Evolutionary conservation across 2,888 invertebrate species (phyloP).

Genomic region (Drosophila demipolita): DNA sequence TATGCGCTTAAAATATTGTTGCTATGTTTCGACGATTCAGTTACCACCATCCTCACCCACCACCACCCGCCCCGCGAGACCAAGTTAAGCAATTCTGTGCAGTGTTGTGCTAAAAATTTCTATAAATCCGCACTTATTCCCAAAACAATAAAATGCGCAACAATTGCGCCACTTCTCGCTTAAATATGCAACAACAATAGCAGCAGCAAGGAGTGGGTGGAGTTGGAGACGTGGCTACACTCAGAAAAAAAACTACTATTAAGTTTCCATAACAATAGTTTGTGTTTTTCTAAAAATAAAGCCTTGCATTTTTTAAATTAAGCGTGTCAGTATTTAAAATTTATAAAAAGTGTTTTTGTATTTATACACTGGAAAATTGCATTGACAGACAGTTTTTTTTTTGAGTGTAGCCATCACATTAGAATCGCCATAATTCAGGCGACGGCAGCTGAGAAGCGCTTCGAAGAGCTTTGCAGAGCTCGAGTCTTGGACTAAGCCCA

Average conservation of each 20-base stretch:
- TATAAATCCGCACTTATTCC: conserved; percentile 78
- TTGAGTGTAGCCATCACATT: conserved; percentile 53
- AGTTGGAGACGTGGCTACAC: conserved; percentile 32
- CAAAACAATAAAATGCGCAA: conserved; percentile 80
- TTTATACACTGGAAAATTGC: no score
- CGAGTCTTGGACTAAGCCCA: conserved; percentile 61
- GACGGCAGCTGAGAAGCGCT: conserved; percentile 55
- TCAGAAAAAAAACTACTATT: not conserved
- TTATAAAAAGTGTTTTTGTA: no score
- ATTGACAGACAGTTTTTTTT: not conserved
- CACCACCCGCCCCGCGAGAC: conserved; percentile 5
- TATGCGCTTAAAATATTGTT: conserved; percentile 65
- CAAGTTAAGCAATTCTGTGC: conserved; percentile 20
- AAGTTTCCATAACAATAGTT: no score
- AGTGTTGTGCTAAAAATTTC: conserved; percentile 60
- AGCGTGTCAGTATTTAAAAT: no score
- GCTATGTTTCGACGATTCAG: conserved; percentile 37
- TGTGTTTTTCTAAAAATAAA: no score
- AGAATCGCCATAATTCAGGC: conserved; percentile 76
- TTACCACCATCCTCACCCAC: not conserved
- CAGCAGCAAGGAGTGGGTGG: conserved; percentile 11
- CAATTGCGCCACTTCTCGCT: conserved; percentile 74
- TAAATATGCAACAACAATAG: conserved; percentile 69
- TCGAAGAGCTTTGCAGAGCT: conserved; percentile 22
- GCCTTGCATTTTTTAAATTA: no score